phyloP scores from a whole-genome alignment of 37 sponge, comb jelly and placozoan genomes.

The Beroe ovata region DNA sequence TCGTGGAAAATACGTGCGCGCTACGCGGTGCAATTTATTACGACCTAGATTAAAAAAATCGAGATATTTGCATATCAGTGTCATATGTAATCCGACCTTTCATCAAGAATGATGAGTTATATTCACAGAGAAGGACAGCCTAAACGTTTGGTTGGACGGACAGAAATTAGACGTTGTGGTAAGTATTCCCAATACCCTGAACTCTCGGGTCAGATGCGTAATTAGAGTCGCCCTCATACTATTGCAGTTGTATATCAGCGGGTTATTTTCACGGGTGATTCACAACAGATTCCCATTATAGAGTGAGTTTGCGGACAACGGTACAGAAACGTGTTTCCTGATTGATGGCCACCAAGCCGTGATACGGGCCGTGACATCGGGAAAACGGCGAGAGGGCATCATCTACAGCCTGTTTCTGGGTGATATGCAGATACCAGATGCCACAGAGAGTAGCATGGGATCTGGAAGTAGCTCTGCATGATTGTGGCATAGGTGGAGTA shows the following conservation, averaged over 20 bases:
- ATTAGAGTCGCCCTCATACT: background rate
- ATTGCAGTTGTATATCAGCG: too few relatives aligned
- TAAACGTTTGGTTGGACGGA: slow-evolving; percentile 95
- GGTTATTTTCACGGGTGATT: too few relatives aligned
- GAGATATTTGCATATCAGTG: too few relatives aligned
- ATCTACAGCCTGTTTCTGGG: slow-evolving; percentile 73
- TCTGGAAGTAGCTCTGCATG: too few relatives aligned
- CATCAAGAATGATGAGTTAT: too few relatives aligned
- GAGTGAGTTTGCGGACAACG: slow-evolving; percentile 91
- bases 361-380: slow-evolving; percentile 82
- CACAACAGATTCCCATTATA: slow-evolving; percentile 65
- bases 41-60: too few relatives aligned
- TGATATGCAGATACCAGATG: slow-evolving; percentile 61
- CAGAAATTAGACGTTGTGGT: slow-evolving; percentile 74
- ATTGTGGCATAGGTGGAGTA: too few relatives aligned
- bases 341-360: slow-evolving; percentile 69
- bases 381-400: slow-evolving; percentile 81
- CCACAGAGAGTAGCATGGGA: too few relatives aligned
- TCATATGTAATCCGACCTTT: too few relatives aligned
- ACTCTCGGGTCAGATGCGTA: background rate
- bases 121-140: slow-evolving; percentile 79
- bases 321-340: slow-evolving; percentile 88
- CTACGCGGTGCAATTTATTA: too few relatives aligned
- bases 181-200: slow-evolving; percentile 43
- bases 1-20: too few relatives aligned